These are phyloP conservation scores for Protonibea diacanthus DNA, from an alignment of 2,797 vertebrate genomes.

Conservation along the genomic window DNA sequence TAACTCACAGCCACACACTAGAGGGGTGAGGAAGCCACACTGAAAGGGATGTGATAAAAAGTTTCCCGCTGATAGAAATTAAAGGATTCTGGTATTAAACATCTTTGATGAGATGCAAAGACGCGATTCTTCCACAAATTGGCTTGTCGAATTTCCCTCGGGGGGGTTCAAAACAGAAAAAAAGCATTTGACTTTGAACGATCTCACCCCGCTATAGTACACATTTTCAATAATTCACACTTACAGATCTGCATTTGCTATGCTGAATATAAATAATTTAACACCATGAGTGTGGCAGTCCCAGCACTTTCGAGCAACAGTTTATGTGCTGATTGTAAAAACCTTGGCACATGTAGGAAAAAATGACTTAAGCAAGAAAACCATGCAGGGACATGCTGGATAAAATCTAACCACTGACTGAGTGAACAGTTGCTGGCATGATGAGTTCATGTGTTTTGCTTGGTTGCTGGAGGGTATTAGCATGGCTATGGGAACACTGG, in stretches of 20 bases:
- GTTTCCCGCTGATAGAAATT: constrained; percentile 72
- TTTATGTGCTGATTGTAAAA: constrained; percentile 52
- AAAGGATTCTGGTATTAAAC: constrained; percentile 78
- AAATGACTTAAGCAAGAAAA: constrained; percentile 16
- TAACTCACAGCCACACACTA: constrained; percentile 63
- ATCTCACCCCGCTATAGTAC: constrained; percentile 69
- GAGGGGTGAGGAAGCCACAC: constrained; percentile 58
- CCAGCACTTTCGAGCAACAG: constrained; percentile 64
- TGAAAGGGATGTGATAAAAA: constrained; percentile 52
- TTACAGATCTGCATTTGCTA: constrained; percentile 78
- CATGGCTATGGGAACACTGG: constrained; percentile 33
- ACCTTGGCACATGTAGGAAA: constrained; percentile 11
- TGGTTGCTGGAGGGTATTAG: constrained; percentile 44
- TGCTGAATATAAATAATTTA: constrained; percentile 74
- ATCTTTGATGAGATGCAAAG: constrained; percentile 76
- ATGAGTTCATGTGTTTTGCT: constrained; percentile 35
- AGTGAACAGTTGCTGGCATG: constrained; percentile 34
- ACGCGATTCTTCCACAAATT: constrained; percentile 65
- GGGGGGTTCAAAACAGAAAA: constrained; percentile 60
- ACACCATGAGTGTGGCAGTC: constrained; percentile 40
- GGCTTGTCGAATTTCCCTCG: constrained; percentile 59
- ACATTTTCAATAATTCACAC: constrained; percentile 83
- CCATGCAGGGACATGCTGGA: constrained; percentile 8
- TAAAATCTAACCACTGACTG: constrained; percentile 37
- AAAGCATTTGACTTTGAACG: constrained; percentile 74